These are phyloP conservation scores for Thermophis baileyi DNA, from an alignment of 2,113 vertebrate genomes.

Conservation along the genomic window DNA sequence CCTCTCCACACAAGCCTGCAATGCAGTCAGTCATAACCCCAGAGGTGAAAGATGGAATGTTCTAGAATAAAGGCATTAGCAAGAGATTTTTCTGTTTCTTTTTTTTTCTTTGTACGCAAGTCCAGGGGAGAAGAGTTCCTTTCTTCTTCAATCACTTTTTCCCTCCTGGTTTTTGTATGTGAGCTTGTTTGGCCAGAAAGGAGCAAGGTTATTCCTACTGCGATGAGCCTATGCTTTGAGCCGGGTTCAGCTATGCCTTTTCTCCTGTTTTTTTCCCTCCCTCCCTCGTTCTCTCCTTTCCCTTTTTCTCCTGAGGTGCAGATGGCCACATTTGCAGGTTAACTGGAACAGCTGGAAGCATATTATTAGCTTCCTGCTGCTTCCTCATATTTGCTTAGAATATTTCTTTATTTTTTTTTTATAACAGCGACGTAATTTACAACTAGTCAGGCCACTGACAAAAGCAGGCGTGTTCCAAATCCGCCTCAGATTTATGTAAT, in stretches of 20 bases:
- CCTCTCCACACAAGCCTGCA: constrained; percentile 40
- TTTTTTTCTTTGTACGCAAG: not conserved
- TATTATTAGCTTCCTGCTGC: constrained; percentile 99
- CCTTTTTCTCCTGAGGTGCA: constrained; percentile 89
- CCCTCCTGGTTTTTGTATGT: constrained; percentile 26
- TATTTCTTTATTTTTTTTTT: constrained; percentile 63
- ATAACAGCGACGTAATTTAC: constrained; percentile 85
- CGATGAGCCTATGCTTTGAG: constrained; percentile 64
- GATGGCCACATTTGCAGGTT: constrained; percentile 99
- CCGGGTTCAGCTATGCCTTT: constrained; percentile 52
- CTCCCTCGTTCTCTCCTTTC: constrained; percentile 69
- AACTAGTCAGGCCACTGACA: constrained; percentile 78
- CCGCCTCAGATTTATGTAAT: constrained; percentile 75
- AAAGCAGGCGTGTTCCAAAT: constrained; percentile 76
- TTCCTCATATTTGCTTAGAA: constrained; percentile 94
- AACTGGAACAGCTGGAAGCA: constrained; percentile 99
- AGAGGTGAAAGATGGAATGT: constrained; percentile 49
- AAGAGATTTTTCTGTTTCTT: not conserved
- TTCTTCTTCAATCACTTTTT: constrained; percentile 54
- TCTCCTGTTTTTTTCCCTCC: constrained; percentile 49
- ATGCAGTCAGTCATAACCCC: constrained; percentile 63
- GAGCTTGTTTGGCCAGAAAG: constrained; percentile 49
- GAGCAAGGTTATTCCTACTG: constrained; percentile 83
- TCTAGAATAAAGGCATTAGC: constrained; percentile 41
- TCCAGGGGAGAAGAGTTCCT: constrained; percentile 42